Evolutionary conservation across 1,140 invertebrate species (phyloP).

Genomic region (Megathymus violae): DNA sequence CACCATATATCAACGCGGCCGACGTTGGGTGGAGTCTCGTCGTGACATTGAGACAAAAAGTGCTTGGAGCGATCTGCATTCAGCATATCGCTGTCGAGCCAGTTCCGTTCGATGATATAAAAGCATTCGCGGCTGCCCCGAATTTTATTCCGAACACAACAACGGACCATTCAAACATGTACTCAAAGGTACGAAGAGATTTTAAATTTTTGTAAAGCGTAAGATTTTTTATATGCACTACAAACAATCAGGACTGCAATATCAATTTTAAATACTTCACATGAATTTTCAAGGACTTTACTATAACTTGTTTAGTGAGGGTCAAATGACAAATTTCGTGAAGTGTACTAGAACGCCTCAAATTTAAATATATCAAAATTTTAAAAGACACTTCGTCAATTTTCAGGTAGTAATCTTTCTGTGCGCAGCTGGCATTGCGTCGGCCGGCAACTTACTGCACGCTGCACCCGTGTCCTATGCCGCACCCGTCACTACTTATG

Average conservation of each 20-base stretch:
- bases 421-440: constrained; percentile 3
- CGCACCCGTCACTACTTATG: constrained; percentile 42
- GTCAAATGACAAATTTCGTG: too few species aligned
- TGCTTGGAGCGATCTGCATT: constrained; percentile 50
- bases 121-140: constrained; percentile 60
- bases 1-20: constrained; percentile 28
- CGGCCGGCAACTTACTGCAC: constrained; percentile 2
- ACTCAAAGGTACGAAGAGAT: constrained; percentile 59
- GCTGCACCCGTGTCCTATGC: too few species aligned
- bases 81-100: constrained; percentile 47
- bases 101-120: constrained; percentile 62
- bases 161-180: constrained; percentile 65
- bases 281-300: too few species aligned
- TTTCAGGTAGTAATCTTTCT: constrained; percentile 3
- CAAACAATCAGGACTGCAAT: constrained; percentile 21
- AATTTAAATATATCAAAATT: too few species aligned
- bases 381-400: too few species aligned
- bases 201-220: neutral
- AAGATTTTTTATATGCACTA: too few species aligned
- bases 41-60: constrained; percentile 70
- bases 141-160: constrained; percentile 65
- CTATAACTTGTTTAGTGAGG: too few species aligned
- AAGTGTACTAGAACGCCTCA: too few species aligned
- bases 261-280: too few species aligned
- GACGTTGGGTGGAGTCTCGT: constrained; percentile 40